A percentile compares a stretch with the other conserved stretches of the same genome.
Conservation (phyloP, 1,140 invertebrate genomes). For the Neodiprion fabricii region DNA sequence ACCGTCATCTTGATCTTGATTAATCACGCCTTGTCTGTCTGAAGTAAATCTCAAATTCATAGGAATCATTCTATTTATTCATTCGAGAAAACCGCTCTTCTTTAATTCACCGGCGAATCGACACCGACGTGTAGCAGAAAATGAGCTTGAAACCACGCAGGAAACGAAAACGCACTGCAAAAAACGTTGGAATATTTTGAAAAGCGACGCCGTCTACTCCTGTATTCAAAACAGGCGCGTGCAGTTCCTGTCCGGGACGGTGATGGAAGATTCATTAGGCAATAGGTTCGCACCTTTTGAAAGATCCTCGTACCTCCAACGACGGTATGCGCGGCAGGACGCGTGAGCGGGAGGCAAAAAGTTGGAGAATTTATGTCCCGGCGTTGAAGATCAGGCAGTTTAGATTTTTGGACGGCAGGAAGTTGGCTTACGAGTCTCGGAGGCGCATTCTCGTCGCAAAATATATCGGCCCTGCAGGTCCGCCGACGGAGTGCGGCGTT, state of each 20-base stretch:
- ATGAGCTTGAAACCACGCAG: too few species aligned
- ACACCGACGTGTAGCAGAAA: too few species aligned
- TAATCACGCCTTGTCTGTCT: too few species aligned
- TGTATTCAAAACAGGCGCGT: not conserved
- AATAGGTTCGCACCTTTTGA: slow-evolving; percentile 5
- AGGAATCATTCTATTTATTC: too few species aligned
- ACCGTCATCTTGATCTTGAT: too few species aligned
- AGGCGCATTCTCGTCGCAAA: not conserved
- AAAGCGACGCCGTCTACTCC: too few species aligned
- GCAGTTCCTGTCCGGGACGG: not conserved
- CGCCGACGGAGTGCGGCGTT: not conserved
- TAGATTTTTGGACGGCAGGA: not conserved
- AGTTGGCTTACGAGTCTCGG: not conserved
- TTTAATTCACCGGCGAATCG: too few species aligned
- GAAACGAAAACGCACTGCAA: too few species aligned
- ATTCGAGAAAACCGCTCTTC: too few species aligned
- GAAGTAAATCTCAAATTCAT: too few species aligned
- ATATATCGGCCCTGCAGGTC: not conserved
- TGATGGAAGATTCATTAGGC: slow-evolving; percentile 5
- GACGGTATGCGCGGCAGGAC: not conserved
- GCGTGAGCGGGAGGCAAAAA: not conserved
- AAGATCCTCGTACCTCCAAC: not conserved
- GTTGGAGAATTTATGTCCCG: not conserved
- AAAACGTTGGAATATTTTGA: too few species aligned
- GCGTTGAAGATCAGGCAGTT: not conserved